Conservation (phyloP, 1,140 invertebrate genomes). For the Drosophila setifemur region DNA sequence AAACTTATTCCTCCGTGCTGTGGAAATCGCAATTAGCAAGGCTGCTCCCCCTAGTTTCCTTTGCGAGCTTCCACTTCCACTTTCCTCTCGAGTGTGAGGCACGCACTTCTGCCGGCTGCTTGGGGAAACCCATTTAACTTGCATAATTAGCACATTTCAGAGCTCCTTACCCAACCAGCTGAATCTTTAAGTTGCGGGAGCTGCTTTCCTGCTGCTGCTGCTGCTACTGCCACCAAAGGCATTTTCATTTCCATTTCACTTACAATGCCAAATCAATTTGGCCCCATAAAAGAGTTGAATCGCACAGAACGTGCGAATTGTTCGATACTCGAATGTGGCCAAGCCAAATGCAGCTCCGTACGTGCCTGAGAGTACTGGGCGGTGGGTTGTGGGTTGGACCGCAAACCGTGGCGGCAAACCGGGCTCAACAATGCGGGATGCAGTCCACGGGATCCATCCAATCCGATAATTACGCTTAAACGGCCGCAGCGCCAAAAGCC, state of each 20-base stretch:
- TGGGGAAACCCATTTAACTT: slow-evolving; percentile 40
- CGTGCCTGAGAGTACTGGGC: slow-evolving; percentile 30
- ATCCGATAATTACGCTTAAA: slow-evolving; percentile 40
- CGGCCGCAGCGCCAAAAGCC: slow-evolving; percentile 20
- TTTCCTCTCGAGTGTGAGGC: slow-evolving; percentile 8
- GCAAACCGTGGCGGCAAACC: slow-evolving; percentile 15
- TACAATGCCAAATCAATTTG: slow-evolving; percentile 47
- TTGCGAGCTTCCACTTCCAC: background rate
- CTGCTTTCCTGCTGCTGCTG: background rate
- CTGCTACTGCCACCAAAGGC: background rate
- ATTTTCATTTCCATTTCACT: slow-evolving; percentile 18
- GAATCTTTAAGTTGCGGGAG: slow-evolving; percentile 4
- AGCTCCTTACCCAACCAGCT: background rate
- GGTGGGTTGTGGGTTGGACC: background rate
- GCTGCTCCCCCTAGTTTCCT: background rate
- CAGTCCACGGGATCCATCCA: slow-evolving; percentile 21
- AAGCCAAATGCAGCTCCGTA: slow-evolving; percentile 35
- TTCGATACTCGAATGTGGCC: slow-evolving; percentile 31
- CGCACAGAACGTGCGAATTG: slow-evolving; percentile 33
- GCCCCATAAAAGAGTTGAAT: slow-evolving; percentile 5
- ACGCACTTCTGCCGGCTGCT: slow-evolving; percentile 26
- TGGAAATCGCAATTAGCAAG: slow-evolving; percentile 54
- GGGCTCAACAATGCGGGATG: slow-evolving; percentile 28
- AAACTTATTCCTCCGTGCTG: slow-evolving; percentile 46
- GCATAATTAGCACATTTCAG: slow-evolving; percentile 42